Conservation (phyloP, 2,888 invertebrate genomes). For the Drosophila leonis region DNA sequence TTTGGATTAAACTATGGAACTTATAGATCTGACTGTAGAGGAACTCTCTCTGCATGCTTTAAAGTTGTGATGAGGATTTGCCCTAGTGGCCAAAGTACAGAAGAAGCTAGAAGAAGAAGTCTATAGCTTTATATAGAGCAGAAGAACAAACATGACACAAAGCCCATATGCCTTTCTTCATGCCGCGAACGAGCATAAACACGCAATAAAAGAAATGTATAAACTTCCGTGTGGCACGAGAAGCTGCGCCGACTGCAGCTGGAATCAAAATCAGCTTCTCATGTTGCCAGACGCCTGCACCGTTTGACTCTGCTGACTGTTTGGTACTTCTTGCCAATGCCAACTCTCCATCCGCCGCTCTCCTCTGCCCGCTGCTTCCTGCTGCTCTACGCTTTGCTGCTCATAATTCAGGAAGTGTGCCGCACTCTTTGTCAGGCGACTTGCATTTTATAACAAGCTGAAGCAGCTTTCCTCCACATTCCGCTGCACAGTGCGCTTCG, state of each 20-base stretch:
- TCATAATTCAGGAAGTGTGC: constrained; percentile 79
- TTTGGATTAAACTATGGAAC: no score
- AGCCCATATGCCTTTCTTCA: background rate
- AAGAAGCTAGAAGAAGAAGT: no score
- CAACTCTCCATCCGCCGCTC: background rate
- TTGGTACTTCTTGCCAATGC: constrained; percentile 12
- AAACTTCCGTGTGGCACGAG: constrained; percentile 69
- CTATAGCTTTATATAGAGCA: no score
- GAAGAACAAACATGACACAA: no score
- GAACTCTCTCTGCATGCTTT: background rate
- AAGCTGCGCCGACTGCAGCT: constrained; percentile 53
- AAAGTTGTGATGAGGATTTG: no score
- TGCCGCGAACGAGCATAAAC: background rate
- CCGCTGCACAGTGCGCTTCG: constrained; percentile 15
- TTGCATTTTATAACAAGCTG: constrained; percentile 71
- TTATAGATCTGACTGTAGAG: background rate
- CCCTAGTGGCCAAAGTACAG: no score
- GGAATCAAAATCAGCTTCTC: constrained; percentile 62
- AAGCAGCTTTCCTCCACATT: constrained; percentile 46
- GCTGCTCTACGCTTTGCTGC: constrained; percentile 34
- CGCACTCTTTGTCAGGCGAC: constrained; percentile 58
- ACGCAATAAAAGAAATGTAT: constrained; percentile 14
- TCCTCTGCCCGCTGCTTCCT: background rate
- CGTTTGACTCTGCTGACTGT: constrained; percentile 52
- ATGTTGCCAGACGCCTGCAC: constrained; percentile 27